Conservation (phyloP, 2,113 vertebrate species). For the Fregata magnificens region DNA sequence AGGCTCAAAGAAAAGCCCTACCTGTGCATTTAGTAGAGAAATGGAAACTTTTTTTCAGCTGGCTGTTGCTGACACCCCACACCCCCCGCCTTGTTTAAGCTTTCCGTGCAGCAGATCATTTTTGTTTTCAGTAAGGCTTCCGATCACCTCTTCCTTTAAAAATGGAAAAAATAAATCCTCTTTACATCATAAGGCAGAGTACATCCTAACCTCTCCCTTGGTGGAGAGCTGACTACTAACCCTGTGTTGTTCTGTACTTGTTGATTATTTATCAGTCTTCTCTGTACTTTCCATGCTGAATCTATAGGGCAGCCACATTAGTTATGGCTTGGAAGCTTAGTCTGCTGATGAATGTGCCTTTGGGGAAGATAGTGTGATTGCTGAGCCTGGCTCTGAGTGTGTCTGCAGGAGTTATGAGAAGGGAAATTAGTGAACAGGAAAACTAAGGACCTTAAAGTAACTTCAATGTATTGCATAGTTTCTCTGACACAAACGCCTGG, state of each 20-base stretch:
- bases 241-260: not conserved
- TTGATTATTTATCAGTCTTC: not conserved
- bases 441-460: slow-evolving; percentile 51
- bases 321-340: not conserved
- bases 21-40: not conserved
- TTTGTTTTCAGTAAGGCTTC: not conserved
- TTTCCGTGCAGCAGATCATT: not conserved
- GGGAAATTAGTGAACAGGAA: slow-evolving; percentile 23
- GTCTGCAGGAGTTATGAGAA: not conserved
- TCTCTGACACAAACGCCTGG: slow-evolving; percentile 33
- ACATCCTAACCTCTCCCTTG: not conserved
- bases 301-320: not conserved
- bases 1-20: not conserved
- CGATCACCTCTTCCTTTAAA: not conserved
- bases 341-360: slow-evolving; percentile 1
- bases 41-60: not conserved
- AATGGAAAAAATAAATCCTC: not conserved
- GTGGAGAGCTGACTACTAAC: not conserved
- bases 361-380: not conserved
- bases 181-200: not conserved
- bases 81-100: not conserved
- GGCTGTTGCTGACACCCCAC: not conserved
- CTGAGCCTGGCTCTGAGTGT: not conserved
- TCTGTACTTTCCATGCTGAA: not conserved
- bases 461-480: slow-evolving; percentile 58